Conservation (phyloP, 1,140 invertebrate genomes). For the Drosophila ohnishii region DNA sequence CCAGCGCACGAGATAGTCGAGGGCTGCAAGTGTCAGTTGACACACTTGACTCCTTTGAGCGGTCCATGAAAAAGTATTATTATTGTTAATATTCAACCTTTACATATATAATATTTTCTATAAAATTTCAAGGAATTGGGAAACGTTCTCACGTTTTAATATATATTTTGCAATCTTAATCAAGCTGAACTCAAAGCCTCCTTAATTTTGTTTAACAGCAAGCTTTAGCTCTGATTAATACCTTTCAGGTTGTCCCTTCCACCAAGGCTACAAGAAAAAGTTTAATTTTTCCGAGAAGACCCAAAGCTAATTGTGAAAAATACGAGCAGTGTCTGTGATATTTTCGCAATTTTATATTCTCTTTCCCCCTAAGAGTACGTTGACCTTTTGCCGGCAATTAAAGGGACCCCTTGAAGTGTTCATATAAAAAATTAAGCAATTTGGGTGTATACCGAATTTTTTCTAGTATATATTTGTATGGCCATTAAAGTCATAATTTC, state of each 20-base stretch:
- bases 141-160: not conserved
- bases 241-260: not conserved
- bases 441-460: conserved; percentile 20
- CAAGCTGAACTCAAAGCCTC: not conserved
- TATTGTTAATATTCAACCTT: not conserved
- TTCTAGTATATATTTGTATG: conserved; percentile 39
- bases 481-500: conserved; percentile 79
- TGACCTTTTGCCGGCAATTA: conserved; percentile 53
- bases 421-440: conserved; percentile 30
- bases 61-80: not conserved
- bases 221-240: not conserved
- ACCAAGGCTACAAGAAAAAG: not conserved
- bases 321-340: not conserved
- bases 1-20: conserved; percentile 1
- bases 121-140: not conserved
- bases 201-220: not conserved
- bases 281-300: not conserved
- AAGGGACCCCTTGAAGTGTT: conserved; percentile 16
- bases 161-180: not conserved
- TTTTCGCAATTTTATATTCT: conserved; percentile 1
- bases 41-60: not conserved
- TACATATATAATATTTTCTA: not conserved
- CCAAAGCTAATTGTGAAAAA: conserved; percentile 17
- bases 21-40: conserved; percentile 24
- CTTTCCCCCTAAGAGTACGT: not conserved